Evolutionary conservation across 1,140 invertebrate species (phyloP), one percentile per base, ranked within the genome.

Genomic region (Drosophila navojoa): DNA sequence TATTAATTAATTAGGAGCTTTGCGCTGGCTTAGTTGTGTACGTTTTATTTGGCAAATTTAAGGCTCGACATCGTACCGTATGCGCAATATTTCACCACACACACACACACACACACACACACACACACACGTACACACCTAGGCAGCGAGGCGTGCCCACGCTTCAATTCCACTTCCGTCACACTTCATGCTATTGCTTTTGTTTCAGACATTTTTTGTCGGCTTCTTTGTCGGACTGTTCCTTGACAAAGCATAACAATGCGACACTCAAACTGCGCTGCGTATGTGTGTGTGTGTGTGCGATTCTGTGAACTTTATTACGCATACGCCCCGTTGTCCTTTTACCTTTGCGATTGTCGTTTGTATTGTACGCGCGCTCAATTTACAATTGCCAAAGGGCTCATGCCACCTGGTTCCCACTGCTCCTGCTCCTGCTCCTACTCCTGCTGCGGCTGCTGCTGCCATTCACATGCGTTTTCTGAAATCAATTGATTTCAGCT

Each of bases 1-100:
- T 89, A 79, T 80, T 78, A 90, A 89, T 84, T 84, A 89, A 89
- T 89, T 84, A 90, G 75, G 63, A 73, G 84, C 84, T 90, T 89
- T 77, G 76, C 67, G 68, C 55, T 57, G 44, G 77, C 77, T 85
- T 85, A 74, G 58, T 38, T 67, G 22, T 13, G 32, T 61, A 42
- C 45, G 45, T 38, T 63, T 29, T 19, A 47, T 59, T 61, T 69
- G 57, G 71, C 71, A 69, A 55, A 29, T 44, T 57, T 61, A 57
- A 49, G 53, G 64, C 44, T 40, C 49, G 19, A 15, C 45, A 50
- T 38, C 27, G 38, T 19, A 45, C 76, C 71, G 80, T 79, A 64
- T 79, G 50, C 59, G 79, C 52, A 69, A 79, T 67, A 40, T 60
- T 67, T 64, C 53, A 16, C 22, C 15, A 52, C 22, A 70, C 32